Conservation (phyloP, 2,113 vertebrate genomes). For the Podocnemis expansa region DNA sequence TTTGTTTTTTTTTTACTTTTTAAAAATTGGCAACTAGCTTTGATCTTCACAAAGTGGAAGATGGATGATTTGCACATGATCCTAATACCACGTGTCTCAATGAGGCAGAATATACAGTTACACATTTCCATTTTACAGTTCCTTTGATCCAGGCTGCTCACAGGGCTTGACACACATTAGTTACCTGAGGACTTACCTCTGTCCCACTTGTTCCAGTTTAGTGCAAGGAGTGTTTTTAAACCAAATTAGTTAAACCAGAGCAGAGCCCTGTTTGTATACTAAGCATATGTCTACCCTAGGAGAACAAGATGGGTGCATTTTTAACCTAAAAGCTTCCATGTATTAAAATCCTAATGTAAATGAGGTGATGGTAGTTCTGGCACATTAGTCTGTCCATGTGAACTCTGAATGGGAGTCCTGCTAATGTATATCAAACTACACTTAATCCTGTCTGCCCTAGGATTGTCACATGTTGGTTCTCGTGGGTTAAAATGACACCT, state of each 20-base stretch:
- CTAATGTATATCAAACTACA: neutral
- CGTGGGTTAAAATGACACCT: neutral
- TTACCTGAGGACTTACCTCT: neutral
- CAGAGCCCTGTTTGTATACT: neutral
- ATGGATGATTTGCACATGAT: accelerated
- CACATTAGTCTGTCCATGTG: neutral
- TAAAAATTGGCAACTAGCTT: neutral
- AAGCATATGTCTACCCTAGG: neutral
- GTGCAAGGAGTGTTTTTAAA: neutral
- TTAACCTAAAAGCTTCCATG: neutral
- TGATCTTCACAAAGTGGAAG: accelerated
- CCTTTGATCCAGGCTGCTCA: neutral
- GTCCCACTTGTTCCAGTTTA: neutral
- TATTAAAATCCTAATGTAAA: neutral
- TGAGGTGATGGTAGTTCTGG: neutral
- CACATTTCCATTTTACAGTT: neutral
- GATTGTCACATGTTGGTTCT: neutral
- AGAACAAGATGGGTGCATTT: neutral
- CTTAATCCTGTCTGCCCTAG: neutral
- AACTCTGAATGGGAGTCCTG: neutral
- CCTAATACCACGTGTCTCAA: accelerated
- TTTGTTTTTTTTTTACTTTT: neutral
- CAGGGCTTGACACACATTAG: neutral
- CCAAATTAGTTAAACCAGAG: neutral
- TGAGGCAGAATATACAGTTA: accelerated